These are phyloP conservation scores for Acanthochromis polyacanthus DNA, from an alignment of 2,113 vertebrate species.

Conservation along the genomic window DNA sequence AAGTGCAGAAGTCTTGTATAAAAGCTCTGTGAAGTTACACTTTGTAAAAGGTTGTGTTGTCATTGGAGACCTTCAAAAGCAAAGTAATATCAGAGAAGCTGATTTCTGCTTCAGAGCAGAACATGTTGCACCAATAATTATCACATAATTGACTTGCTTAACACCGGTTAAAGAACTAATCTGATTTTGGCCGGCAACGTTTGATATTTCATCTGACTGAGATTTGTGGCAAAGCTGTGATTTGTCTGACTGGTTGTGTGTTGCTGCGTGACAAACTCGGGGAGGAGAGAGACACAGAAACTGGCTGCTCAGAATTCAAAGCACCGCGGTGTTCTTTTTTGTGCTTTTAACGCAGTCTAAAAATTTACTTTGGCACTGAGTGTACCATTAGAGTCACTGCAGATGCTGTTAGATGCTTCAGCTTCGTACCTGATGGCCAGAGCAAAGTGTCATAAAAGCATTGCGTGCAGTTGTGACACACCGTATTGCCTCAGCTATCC, in stretches of 20 bases:
- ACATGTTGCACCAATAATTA: not conserved
- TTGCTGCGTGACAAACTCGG: conserved; percentile 18
- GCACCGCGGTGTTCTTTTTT: not conserved
- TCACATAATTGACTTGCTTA: conserved; percentile 10
- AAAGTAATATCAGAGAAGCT: not conserved
- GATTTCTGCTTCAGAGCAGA: not conserved
- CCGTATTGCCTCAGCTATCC: not conserved
- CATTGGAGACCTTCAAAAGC: not conserved
- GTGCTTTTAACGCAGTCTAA: not conserved
- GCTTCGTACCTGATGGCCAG: not conserved
- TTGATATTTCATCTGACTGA: not conserved
- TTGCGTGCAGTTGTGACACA: not conserved
- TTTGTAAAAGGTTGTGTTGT: conserved; percentile 20
- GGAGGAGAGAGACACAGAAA: not conserved
- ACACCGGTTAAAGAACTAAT: not conserved
- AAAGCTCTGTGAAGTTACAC: not conserved
- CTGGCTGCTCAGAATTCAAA: not conserved
- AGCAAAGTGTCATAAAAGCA: conserved; percentile 4
- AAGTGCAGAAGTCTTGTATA: not conserved
- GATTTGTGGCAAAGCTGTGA: conserved; percentile 5
- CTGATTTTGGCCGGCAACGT: not conserved
- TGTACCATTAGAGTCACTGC: not conserved
- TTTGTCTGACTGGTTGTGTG: not conserved
- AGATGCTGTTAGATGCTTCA: not conserved
- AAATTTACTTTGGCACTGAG: conserved; percentile 3